phyloP scores from a whole-genome alignment of 1,140 invertebrate species.

The Oreohelix idahoensis region DNA sequence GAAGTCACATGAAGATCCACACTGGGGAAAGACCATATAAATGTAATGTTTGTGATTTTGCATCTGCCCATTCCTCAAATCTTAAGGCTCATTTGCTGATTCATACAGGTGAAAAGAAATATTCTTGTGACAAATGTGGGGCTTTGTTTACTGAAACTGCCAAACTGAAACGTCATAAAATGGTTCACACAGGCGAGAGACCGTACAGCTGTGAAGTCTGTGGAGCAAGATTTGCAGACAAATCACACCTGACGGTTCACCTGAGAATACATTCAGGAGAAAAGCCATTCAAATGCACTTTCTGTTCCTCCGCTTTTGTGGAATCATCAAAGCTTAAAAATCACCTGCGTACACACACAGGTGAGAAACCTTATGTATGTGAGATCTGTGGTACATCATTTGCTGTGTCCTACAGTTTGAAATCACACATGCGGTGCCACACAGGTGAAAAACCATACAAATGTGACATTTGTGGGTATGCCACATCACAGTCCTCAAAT shows the following conservation, averaged over 20 bases:
- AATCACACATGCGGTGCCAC: conserved; percentile 36
- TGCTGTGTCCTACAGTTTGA: conserved; percentile 34
- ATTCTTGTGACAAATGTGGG: conserved; percentile 87
- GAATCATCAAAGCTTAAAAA: conserved; percentile 31
- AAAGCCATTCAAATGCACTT: conserved; percentile 21
- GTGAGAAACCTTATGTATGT: conserved; percentile 79
- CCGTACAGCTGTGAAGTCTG: conserved; percentile 41
- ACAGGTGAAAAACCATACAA: conserved; percentile 76
- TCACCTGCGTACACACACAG: conserved; percentile 41
- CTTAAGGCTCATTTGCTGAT: conserved; percentile 35
- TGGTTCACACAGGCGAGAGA: conserved; percentile 37
- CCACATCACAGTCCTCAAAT: conserved; percentile 91
- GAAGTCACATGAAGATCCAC: conserved; percentile 26
- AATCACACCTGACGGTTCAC: conserved; percentile 29
- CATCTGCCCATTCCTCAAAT: conserved; percentile 9
- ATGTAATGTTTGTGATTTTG: conserved; percentile 14
- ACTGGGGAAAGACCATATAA: conserved; percentile 1
- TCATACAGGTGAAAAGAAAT: conserved; percentile 80
- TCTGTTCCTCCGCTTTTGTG: conserved; percentile 11
- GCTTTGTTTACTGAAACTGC: conserved; percentile 5
- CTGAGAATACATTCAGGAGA: conserved; percentile 24
- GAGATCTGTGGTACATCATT: conserved; percentile 80
- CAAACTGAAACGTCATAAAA: conserved; percentile 29
- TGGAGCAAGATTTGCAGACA: conserved; percentile 33
- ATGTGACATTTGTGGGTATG: conserved; percentile 86